phyloP scores from a whole-genome alignment of 2,113 vertebrate species.

The Syrmaticus mikado region DNA sequence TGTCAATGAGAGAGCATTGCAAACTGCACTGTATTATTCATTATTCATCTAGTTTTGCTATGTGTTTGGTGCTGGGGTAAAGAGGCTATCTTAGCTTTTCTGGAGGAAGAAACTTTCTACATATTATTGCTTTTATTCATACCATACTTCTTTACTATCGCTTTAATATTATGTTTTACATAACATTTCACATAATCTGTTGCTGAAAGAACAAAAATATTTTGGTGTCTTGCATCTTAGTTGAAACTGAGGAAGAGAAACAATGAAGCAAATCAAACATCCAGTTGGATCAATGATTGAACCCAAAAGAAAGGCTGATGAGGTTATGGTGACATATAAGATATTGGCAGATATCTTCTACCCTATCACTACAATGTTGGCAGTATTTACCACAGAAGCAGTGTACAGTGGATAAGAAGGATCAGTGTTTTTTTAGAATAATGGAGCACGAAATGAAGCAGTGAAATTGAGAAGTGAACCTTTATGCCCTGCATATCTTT shows the following conservation, averaged over 20 bases:
- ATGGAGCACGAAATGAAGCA: not conserved
- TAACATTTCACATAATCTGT: not conserved
- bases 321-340: not conserved
- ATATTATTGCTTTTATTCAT: not conserved
- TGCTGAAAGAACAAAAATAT: not conserved
- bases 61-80: not conserved
- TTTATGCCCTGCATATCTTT: not conserved
- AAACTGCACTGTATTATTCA: not conserved
- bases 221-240: not conserved
- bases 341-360: not conserved
- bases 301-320: not conserved
- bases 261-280: not conserved
- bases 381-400: not conserved
- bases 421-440: not conserved
- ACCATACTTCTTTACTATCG: not conserved
- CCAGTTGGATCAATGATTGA: not conserved
- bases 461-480: not conserved
- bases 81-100: not conserved
- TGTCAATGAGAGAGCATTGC: not conserved
- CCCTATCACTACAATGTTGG: not conserved
- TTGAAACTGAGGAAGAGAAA: not conserved
- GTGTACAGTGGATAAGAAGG: not conserved
- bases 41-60: not conserved
- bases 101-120: not conserved
- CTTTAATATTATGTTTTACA: not conserved